Evolutionary conservation across 2,113 vertebrate species (phyloP).

Genomic region (Entelurus aequoreus): DNA sequence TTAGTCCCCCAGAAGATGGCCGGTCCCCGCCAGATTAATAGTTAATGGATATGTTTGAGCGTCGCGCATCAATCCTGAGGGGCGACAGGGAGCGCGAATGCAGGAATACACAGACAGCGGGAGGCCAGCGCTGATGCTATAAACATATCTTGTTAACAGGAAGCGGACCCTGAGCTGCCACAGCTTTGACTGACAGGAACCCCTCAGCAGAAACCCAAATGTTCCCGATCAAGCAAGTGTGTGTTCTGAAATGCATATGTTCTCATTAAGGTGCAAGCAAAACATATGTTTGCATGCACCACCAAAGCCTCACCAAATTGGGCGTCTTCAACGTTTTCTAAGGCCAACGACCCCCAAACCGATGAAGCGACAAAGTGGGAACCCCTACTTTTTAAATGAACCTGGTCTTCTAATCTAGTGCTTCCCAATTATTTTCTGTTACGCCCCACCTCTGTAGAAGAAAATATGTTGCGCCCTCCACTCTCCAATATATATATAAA

Average conservation of each 20-base stretch:
- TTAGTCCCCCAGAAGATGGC: slow-evolving; percentile 45
- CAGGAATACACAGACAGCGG: slow-evolving; percentile 57
- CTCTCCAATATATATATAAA: too few relatives aligned
- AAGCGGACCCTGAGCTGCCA: slow-evolving; percentile 59
- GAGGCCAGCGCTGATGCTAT: slow-evolving; percentile 64
- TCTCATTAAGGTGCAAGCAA: too few relatives aligned
- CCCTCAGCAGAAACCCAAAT: slow-evolving; percentile 28
- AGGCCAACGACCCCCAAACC: too few relatives aligned
- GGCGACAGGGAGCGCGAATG: slow-evolving; percentile 50
- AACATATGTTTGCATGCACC: too few relatives aligned
- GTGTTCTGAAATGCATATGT: not conserved
- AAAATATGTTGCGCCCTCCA: too few relatives aligned
- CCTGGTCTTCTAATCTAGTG: too few relatives aligned
- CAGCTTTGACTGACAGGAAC: slow-evolving; percentile 59
- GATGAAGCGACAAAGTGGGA: too few relatives aligned
- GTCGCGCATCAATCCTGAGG: slow-evolving; percentile 54
- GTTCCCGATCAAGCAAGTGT: slow-evolving; percentile 25
- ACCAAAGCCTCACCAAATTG: too few relatives aligned
- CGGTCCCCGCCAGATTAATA: slow-evolving; percentile 55
- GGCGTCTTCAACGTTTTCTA: too few relatives aligned
- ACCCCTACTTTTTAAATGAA: too few relatives aligned
- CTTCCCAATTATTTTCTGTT: too few relatives aligned
- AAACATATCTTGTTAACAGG: slow-evolving; percentile 70
- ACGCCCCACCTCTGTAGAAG: too few relatives aligned
- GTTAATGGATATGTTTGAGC: slow-evolving; percentile 50